Base-by-base conservation (phyloP, 2,113 vertebrate genomes). In the Sylvietta virens region DNA sequence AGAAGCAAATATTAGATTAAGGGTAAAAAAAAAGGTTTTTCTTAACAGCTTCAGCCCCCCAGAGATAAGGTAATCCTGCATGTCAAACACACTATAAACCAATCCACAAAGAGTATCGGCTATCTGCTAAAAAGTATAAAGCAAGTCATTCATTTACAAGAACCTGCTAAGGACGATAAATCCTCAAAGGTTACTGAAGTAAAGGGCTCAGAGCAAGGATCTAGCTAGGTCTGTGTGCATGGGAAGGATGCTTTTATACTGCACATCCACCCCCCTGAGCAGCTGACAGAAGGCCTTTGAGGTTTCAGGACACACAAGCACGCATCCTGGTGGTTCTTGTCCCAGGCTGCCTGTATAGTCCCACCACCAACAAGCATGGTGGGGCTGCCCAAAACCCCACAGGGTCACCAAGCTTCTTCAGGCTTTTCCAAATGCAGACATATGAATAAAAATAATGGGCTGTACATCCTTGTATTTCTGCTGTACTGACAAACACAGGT, bases 51-150 rank as follows among this genome's bases (percentile, higher is more conserved):
- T 85, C 51, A 73, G 8, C 30, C 67, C 67, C 27, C 30, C 13
- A 51, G 79, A 92, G 90, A 76, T 51, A 67, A 90, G 23, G 62
- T 80, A 95, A 96, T 90, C 67, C 70, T 81, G 45, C 74, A 56
- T 92, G 79, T 92, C 85, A 85, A 95, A 80, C 65, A 76, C 53
- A 19, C 58, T 23, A 58, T 66, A 88, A 93, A 90, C 58, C 0
- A 0, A 24, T 53, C 89, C 85, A 73, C 81, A 83, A 82, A 58
- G 15, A 83, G 42, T 54, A 81, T 85, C 1, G 40, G 47, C 85
- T 67, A 83, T 42, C 93, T 95, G 93, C 76, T 83, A 40, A 64
- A 90, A 82, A 56, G 48, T 37, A 66, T 48, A 86, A 73, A 94
- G 37, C 6, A 12, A 93, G 71, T 57, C 3, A 60, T 90, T 96